A percentile compares a stretch with the other conserved stretches of the same genome.
Conservation (phyloP, 2,888 invertebrate species). For the Eurois occulta region DNA sequence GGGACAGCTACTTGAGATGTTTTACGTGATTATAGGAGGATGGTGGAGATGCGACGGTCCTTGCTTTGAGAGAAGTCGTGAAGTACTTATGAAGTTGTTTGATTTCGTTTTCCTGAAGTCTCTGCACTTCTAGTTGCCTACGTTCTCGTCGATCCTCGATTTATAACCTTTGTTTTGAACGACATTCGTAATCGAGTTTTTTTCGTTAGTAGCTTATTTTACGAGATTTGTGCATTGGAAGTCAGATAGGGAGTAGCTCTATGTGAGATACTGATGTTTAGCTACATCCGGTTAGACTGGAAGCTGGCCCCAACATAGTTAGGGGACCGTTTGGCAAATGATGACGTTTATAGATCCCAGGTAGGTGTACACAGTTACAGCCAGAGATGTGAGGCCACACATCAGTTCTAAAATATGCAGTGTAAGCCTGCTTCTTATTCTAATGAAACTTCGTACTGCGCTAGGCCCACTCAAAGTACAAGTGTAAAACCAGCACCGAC, state of each 20-base stretch:
- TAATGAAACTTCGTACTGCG: not conserved
- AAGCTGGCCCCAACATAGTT: not conserved
- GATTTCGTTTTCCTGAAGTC: not conserved
- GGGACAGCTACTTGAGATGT: conserved; percentile 82
- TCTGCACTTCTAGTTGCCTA: not conserved
- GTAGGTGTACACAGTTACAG: not conserved
- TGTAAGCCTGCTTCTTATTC: not conserved
- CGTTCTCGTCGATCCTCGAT: not conserved
- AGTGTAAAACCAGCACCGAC: not conserved
- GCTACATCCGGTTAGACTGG: not conserved
- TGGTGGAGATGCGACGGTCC: conserved; percentile 47
- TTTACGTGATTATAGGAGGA: conserved; percentile 63
- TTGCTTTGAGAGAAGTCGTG: not conserved
- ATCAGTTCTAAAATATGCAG: not conserved
- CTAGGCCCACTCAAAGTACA: not conserved
- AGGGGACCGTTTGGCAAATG: too few species aligned
- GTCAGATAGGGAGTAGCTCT: not conserved
- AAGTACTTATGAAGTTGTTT: not conserved
- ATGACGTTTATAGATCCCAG: not conserved
- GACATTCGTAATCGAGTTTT: not conserved
- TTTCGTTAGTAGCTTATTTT: not conserved
- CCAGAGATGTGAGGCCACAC: not conserved
- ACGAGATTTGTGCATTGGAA: not conserved
- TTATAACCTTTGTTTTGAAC: not conserved
- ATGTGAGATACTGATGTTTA: not conserved